These are phyloP conservation scores for Mythimna pallens DNA, from an alignment of 2,888 invertebrate species.

Conservation along the genomic window DNA sequence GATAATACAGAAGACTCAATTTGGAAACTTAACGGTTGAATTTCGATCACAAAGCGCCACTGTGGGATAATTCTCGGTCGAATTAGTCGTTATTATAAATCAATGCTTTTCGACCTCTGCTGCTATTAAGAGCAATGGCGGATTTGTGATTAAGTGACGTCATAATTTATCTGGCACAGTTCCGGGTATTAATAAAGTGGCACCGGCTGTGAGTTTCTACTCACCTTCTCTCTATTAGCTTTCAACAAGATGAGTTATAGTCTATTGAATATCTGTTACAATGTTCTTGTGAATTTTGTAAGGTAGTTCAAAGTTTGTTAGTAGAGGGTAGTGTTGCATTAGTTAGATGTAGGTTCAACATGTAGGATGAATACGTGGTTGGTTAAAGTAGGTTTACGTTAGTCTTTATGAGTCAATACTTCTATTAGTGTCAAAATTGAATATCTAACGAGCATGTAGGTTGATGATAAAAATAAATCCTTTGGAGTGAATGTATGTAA, in stretches of 20 bases:
- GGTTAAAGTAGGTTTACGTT: not conserved
- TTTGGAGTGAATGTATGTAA: not conserved
- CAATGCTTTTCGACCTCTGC: constrained; percentile 73
- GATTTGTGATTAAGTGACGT: constrained; percentile 82
- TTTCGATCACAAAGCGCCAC: constrained; percentile 59
- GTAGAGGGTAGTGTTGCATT: constrained; percentile 1
- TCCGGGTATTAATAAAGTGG: constrained; percentile 79
- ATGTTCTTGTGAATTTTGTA: constrained; percentile 61
- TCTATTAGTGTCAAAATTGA: not conserved
- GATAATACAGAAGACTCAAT: constrained; percentile 51
- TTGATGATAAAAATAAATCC: not conserved
- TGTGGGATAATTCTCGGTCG: constrained; percentile 60
- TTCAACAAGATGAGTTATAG: constrained; percentile 74
- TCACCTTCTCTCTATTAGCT: constrained; percentile 79
- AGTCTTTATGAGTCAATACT: not conserved
- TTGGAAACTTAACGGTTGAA: constrained; percentile 44
- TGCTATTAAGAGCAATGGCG: constrained; percentile 80
- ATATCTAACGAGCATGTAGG: not conserved
- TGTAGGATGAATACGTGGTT: not conserved
- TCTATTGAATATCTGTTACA: constrained; percentile 67
- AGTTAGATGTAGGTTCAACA: constrained; percentile 6
- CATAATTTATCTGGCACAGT: constrained; percentile 80
- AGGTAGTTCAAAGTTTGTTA: constrained; percentile 40
- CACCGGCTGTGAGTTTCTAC: constrained; percentile 71
- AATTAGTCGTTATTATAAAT: constrained; percentile 76